A percentile compares a stretch with the other conserved stretches of the same genome.
These are phyloP conservation scores for Aphelenchoides besseyi DNA, from an alignment of 1,140 invertebrate genomes.

Conservation along the genomic window DNA sequence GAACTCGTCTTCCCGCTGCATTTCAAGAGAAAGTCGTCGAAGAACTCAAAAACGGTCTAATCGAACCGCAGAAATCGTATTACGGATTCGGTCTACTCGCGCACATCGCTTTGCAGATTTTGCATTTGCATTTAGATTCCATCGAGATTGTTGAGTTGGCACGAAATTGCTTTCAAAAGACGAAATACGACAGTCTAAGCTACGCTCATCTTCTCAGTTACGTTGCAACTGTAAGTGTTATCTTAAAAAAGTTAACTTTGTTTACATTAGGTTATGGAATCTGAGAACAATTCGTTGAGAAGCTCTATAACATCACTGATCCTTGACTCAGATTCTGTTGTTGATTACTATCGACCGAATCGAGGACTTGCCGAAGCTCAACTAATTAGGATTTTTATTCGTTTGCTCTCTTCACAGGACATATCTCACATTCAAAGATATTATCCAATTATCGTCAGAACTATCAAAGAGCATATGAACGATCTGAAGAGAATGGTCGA, in stretches of 20 bases:
- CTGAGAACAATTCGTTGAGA: neutral
- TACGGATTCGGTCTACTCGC: neutral
- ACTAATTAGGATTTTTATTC: neutral
- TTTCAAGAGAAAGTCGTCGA: neutral
- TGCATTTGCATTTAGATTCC: neutral
- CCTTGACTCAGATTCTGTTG: neutral
- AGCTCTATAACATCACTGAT: neutral
- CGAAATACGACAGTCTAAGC: neutral
- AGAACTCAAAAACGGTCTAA: neutral
- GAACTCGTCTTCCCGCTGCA: neutral
- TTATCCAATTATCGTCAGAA: neutral
- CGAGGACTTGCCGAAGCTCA: neutral
- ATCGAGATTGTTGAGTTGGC: neutral
- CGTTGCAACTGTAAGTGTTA: neutral
- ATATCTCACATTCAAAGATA: neutral
- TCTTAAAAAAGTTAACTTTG: no score
- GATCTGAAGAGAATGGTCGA: neutral
- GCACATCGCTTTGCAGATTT: neutral
- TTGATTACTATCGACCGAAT: neutral
- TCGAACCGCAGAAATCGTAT: neutral
- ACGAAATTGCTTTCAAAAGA: neutral
- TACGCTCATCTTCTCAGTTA: neutral
- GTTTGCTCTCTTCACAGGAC: neutral
- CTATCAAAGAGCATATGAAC: neutral
- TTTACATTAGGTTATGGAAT: neutral